Base-by-base conservation (phyloP, 2,797 vertebrate species). In the Zalophus californianus region DNA sequence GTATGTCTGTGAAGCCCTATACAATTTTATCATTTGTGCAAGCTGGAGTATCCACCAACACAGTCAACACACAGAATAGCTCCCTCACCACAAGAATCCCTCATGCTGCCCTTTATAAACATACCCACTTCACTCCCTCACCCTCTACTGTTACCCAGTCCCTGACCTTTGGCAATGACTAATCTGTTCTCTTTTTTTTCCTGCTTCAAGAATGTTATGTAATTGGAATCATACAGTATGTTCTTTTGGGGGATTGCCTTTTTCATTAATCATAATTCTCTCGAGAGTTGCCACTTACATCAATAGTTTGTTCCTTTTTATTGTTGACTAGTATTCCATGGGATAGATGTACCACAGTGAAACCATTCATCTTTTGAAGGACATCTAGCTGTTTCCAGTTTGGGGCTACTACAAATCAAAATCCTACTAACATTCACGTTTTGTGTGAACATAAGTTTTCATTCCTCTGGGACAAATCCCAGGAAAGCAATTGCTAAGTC, bases 381-480 rank as follows among this genome's bases (percentile, higher is more conserved):
- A 84, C 16, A 35, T 79, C n/a, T 44, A 38, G n/a, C 35, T 75
- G 12, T 54, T 86, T 84, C 77, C 4, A 72, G 9, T 86, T 83
- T 91, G 14, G 21, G 16, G 9, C 50, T 93, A 48, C 91, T 70
- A 88, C 13, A 91, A 64, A 73, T 75, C 44, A 56, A 20, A 29
- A 21, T 79, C 38, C n/a, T 70, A 44, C 72, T 38, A 91, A 60
- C 14, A 41, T 64, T 92, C 6, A 3, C n/a, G 23, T 78, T 95
- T 82, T 86, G 10, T 62, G 20, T 38, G 32, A 87, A 91, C 9
- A 29, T 52, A 90, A 68, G 7, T 84, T 86, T 93, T 44, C 32
- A 86, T 80, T 94, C 91, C 32, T 90, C 62, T 91, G 77, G 35
- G 77, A 90, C 84, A 90, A 83, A 85, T 87, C 48, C 70, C 84